Conservation (phyloP, 2,113 vertebrate genomes). For the Melozone crissalis region DNA sequence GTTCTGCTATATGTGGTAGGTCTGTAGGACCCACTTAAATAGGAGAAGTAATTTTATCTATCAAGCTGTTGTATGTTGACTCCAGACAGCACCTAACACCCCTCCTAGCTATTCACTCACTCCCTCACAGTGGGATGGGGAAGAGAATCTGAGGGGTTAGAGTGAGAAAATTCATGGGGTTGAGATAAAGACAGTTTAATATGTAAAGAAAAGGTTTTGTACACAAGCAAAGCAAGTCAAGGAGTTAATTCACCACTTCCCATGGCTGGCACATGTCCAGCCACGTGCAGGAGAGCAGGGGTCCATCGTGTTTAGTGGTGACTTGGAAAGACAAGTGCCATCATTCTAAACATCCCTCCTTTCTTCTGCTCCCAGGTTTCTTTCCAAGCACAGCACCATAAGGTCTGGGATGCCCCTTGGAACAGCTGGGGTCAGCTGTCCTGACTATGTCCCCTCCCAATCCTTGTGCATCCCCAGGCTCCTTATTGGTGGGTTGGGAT, state of each 20-base stretch:
- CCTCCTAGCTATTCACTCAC: fast-evolving
- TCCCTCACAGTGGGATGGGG: fast-evolving
- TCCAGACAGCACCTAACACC: not conserved
- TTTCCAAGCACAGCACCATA: not conserved
- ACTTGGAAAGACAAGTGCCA: not conserved
- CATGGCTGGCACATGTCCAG: not conserved
- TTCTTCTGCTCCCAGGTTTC: not conserved
- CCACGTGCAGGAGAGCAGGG: not conserved
- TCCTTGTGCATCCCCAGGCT: not conserved
- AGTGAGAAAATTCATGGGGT: fast-evolving
- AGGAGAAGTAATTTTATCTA: not conserved
- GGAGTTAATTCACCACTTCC: not conserved
- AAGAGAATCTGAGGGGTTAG: not conserved
- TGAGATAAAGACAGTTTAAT: not conserved
- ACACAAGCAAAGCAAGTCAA: not conserved
- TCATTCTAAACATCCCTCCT: not conserved
- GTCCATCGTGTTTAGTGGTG: fast-evolving
- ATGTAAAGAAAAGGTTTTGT: not conserved
- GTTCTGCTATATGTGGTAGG: not conserved
- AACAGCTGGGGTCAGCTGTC: not conserved
- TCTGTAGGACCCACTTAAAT: not conserved
- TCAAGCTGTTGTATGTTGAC: not conserved
- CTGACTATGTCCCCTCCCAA: not conserved
- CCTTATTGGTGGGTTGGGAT: fast-evolving
- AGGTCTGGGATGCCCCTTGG: not conserved